Base-by-base conservation (phyloP, 2,888 invertebrate genomes). In the Drosophila sordidula region DNA sequence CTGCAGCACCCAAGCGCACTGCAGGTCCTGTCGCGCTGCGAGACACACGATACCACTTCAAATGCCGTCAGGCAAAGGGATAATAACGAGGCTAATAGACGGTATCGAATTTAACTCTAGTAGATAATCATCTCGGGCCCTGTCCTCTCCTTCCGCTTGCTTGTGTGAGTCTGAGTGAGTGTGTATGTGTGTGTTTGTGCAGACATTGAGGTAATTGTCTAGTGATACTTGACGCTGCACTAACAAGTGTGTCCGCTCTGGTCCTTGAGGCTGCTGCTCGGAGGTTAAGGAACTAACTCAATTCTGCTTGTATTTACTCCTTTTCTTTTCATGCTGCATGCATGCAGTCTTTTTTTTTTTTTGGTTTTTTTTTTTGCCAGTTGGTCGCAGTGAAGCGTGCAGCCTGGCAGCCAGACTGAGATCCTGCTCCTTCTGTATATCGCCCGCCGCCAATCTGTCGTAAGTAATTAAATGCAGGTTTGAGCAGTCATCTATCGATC, bases 21-120 rank as follows among this genome's bases (percentile, higher is more conserved):
- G 47, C 47, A 51, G 62, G 66, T 66, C 57, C 51, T 75, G 66
- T 36, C 63, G 65, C 59, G 59, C 78, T 78, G 87, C 80, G 83
- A 79, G 89, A 82, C 80, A 90, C 83, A 80, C 81, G 91, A 90
- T 88, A 91, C 89, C 80, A 90, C 90, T 89, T 91, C 90, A 91
- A 89, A 91, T 85, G 75, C 56, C 59, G 47, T 22, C 64, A 57
- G 52, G 41, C 50, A 80, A 83, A 80, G 80, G 82, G 89, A 90
- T 89, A 90, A 90, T 80, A 88, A 85, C 86, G 82, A 84, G 84
- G 91, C 90, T 91, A 91, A 90, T 90, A 91, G 91, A 89, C 81
- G 90, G 90, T 90, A 90, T 90, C 91, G 82, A 90, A 90, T 90
- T 90, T 80, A 89, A 89, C 90, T 86, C 89, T 90, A 80, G 80